Evolutionary conservation across 2,113 vertebrate genomes (phyloP), one percentile per base, ranked within the genome.

Genomic region (Cebidichthys violaceus): DNA sequence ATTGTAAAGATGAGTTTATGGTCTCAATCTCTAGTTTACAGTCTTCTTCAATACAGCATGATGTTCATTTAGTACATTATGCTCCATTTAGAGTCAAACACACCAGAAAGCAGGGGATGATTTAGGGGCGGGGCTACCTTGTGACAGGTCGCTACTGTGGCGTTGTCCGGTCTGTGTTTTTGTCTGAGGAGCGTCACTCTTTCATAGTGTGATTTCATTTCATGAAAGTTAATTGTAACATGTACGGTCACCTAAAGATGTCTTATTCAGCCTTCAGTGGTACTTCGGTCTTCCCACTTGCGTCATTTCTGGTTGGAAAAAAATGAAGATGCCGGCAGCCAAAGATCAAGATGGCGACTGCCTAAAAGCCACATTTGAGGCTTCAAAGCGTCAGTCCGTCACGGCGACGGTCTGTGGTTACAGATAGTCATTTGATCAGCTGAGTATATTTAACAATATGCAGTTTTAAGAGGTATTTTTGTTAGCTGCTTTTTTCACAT

Each of bases 1-100:
- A 54, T 54, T 54, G 52, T 55, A 55, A 55, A 55, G n/a, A 55
- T 55, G 52, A 55, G 18, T 55, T 55, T 55, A 55, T 55, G 22
- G 41, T 24, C 22, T 55, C 22, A 24, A 55, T 54, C 52, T 4
- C 1, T n/a, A n/a, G 22, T 24, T n/a, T 54, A 22, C n/a, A 54
- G 22, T n/a, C 9, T 14, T 13, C 24, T 59, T 59, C 24, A 31
- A 29, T 31, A 60, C 4, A 29, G 14, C 27, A 15, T 55, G 22
- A 55, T 60, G 27, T 3, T 59, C 6, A 59, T 59, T 59, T 59
- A 6, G 57, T 22, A 52, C 22, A 4, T 55, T 4, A 55, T 55
- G 54, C n/a, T 57, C 24, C n/a, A 13, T 57, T 57, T 57, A 24
- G n/a, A 57, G 54, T 57, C n/a, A 57, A 57, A 57, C 4, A 57